These are phyloP conservation scores for Dendropsophus ebraccatus DNA, from an alignment of 2,113 vertebrate species.

Conservation along the genomic window DNA sequence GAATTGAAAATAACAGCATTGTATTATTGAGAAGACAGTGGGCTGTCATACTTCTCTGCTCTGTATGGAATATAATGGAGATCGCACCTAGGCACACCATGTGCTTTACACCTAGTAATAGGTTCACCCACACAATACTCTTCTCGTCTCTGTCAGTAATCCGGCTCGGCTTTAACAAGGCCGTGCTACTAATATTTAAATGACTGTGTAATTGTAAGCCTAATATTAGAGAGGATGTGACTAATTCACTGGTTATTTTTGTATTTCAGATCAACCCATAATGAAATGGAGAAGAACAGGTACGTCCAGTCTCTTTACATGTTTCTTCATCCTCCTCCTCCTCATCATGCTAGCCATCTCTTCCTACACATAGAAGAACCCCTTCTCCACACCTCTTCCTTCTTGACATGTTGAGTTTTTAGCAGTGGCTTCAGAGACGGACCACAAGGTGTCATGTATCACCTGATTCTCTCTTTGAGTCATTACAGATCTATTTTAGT, in stretches of 20 bases:
- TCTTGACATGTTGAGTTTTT: neutral
- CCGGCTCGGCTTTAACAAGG: neutral
- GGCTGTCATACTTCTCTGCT: neutral
- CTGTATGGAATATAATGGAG: too few relatives aligned
- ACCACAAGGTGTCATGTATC: neutral
- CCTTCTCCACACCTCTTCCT: neutral
- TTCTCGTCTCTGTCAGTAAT: neutral
- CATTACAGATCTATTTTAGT: slow-evolving; percentile 12
- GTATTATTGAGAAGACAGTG: neutral
- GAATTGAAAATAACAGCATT: neutral
- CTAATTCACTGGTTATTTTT: slow-evolving; percentile 57
- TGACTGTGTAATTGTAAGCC: neutral
- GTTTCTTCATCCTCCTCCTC: neutral
- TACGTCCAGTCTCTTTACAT: slow-evolving; percentile 61
- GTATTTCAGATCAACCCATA: slow-evolving; percentile 89
- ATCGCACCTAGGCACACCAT: neutral
- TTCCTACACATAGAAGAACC: neutral
- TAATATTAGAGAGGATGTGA: slow-evolving; percentile 49
- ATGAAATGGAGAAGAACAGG: slow-evolving; percentile 99
- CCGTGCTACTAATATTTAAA: slow-evolving; percentile 32
- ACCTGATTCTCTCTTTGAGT: slow-evolving; percentile 20
- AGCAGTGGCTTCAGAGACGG: neutral
- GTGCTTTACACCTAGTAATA: neutral
- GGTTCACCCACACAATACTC: neutral
- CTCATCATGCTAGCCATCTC: neutral